Evolutionary conservation across 1,140 invertebrate species (phyloP).

Genomic region (Trichonephila clavata): DNA sequence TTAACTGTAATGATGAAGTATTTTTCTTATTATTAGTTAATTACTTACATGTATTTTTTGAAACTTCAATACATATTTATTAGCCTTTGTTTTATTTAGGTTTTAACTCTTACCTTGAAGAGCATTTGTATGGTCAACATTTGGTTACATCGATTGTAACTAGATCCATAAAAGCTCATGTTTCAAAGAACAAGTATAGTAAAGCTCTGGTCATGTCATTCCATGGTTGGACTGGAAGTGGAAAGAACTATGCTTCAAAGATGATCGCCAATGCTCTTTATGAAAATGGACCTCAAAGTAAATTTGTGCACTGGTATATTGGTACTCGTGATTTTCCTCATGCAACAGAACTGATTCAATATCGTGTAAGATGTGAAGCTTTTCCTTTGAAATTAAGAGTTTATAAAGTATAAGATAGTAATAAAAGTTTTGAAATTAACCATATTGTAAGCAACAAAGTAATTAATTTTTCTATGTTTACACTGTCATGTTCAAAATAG

Average conservation of each 20-base stretch:
- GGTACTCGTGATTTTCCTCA: conserved; percentile 90
- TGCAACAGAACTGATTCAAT: conserved; percentile 80
- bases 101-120: conserved; percentile 55
- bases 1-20: too few species aligned
- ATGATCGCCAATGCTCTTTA: conserved; percentile 91
- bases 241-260: conserved; percentile 92
- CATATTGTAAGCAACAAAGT: too few species aligned
- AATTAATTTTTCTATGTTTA: too few species aligned
- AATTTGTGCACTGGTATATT: conserved; percentile 90
- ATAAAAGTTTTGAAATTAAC: too few species aligned
- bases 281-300: conserved; percentile 87
- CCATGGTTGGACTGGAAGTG: conserved; percentile 90
- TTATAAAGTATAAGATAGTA: too few species aligned
- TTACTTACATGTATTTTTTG: not conserved
- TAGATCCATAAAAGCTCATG: conserved; percentile 79
- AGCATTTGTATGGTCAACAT: conserved; percentile 81
- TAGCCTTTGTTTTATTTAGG: not conserved
- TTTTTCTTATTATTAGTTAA: not conserved
- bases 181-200: conserved; percentile 79
- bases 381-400: not conserved
- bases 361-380: conserved; percentile 81
- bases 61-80: not conserved
- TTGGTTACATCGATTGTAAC: conserved; percentile 79
- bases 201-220: conserved; percentile 82
- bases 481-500: too few species aligned